Evolutionary conservation across 2,797 vertebrate genomes (phyloP), one percentile per base, ranked within the genome.

Genomic region (Rhodeus uyekii): DNA sequence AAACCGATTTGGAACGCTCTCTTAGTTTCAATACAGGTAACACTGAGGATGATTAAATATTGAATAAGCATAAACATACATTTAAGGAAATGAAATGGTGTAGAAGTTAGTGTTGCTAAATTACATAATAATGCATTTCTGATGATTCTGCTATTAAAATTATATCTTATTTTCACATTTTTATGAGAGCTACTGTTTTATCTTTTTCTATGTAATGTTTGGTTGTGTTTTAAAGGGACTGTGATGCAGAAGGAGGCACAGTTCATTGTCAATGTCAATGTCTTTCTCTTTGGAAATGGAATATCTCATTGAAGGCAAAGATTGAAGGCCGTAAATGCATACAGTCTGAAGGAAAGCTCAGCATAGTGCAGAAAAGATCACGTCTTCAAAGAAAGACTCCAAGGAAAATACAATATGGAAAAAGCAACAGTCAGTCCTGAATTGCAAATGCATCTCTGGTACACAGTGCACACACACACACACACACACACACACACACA

Each of bases 351-450:
- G 67, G 76, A 82, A 64, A 61, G 81, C 85, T 86, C 83, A 82
- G 76, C 39, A 58, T 32, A 32, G 78, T 69, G 78, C 75, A 46
- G 81, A 87, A 85, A 86, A 83, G 50, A 86, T 86, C 78, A 74
- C 75, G 76, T 82, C 85, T 86, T 80, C 36, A 78, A 36, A 83
- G 77, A 79, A 64, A 76, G 78, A 42, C 44, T 78, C 74, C 32
- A 61, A 83, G 78, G 48, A 87, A 85, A 86, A 84, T 78, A 83
- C 86, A 78, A 58, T 75, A 65, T 63, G 48, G 22, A 79, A 83
- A 86, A 58, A 82, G 72, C 80, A 75, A 63, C 63, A 78, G 53
- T 61, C 53, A 36, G 58, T 77, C 44, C 74, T 79, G 87, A 86
- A 79, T 86, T 81, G 79, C 81, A 87, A 86, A 82, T 65, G 77